These are phyloP conservation scores for Nipponia nippon DNA, from an alignment of 2,113 vertebrate genomes.

Conservation along the genomic window DNA sequence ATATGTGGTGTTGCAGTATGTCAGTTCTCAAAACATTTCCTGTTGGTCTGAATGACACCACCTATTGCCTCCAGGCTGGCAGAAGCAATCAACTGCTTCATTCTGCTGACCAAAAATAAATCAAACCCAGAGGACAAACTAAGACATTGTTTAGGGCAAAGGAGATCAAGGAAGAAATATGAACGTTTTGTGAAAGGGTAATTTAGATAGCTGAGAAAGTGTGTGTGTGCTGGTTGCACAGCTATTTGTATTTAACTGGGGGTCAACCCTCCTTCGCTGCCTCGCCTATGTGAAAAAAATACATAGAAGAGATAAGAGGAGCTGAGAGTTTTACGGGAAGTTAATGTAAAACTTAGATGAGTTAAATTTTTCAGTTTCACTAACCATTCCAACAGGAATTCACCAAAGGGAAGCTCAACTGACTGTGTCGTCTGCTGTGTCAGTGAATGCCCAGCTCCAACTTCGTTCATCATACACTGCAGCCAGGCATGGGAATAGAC, in stretches of 20 bases:
- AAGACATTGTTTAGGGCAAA: neutral
- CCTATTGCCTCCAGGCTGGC: neutral
- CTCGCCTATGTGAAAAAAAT: neutral
- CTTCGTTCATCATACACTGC: too few species aligned
- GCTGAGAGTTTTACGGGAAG: neutral
- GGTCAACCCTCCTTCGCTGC: neutral
- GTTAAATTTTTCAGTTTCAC: neutral
- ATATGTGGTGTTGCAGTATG: accelerated
- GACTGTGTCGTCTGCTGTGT: neutral
- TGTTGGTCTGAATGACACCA: neutral
- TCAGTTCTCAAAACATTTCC: neutral
- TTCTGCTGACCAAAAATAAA: neutral
- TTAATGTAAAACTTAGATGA: neutral
- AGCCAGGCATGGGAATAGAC: neutral
- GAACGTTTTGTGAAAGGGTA: neutral
- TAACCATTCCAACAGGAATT: neutral
- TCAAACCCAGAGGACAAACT: neutral
- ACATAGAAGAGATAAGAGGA: neutral
- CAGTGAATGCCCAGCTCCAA: neutral
- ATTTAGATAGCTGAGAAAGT: neutral
- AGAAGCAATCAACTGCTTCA: neutral
- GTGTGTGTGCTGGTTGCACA: neutral
- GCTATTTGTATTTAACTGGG: neutral
- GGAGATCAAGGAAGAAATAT: neutral
- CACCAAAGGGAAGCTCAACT: neutral